Percentiles rank a stretch among this genome's conserved stretches.
These are phyloP conservation scores for Neolamprologus brichardi DNA, from an alignment of 2,113 vertebrate species.

Conservation along the genomic window DNA sequence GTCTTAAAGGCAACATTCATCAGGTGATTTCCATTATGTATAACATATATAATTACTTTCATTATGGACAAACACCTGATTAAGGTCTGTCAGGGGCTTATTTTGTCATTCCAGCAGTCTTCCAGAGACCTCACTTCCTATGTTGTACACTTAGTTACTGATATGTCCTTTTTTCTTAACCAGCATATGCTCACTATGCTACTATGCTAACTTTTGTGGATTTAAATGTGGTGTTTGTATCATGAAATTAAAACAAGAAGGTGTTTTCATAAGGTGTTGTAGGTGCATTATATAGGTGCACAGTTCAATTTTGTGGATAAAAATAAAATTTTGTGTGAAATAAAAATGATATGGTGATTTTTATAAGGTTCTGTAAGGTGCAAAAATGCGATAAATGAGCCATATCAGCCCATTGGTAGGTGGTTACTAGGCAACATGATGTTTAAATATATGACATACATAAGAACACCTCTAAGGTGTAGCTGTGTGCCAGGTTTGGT, in stretches of 20 bases:
- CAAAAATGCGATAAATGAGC: background rate
- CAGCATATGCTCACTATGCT: background rate
- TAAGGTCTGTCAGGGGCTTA: background rate
- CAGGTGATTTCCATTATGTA: background rate
- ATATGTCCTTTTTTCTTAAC: background rate
- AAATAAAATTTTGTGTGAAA: background rate
- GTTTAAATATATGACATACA: background rate
- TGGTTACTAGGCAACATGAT: background rate
- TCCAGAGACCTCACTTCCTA: background rate
- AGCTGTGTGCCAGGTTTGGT: background rate
- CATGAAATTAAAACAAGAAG: background rate
- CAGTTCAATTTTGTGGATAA: background rate
- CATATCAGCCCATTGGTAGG: background rate
- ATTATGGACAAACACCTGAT: background rate
- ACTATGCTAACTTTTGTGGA: accelerated
- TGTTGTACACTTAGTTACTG: background rate
- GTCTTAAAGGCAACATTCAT: background rate
- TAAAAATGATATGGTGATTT: background rate
- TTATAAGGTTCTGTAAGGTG: background rate
- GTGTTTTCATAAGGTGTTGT: background rate
- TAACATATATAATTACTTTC: background rate
- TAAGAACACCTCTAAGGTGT: background rate
- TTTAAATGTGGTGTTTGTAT: accelerated
- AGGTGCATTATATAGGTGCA: background rate
- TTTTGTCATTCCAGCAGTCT: background rate